Percentiles rank a stretch among this genome's conserved stretches.
These are phyloP conservation scores for Diorhabda carinulata DNA, from an alignment of 1,140 invertebrate species.

Conservation along the genomic window DNA sequence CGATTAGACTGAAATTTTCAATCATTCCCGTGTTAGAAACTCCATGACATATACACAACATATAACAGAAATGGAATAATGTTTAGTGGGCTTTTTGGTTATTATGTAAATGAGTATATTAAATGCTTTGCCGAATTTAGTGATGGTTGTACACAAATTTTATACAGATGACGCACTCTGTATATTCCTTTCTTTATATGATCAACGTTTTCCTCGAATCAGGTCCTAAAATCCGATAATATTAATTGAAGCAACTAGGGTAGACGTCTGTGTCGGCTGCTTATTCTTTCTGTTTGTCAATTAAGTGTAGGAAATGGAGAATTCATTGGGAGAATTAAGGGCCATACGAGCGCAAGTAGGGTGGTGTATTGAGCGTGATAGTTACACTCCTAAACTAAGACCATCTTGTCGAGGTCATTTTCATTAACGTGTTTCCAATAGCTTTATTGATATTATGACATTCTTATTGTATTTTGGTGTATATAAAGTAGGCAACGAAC, in stretches of 20 bases:
- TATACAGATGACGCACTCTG: background rate
- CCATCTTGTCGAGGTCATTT: slow-evolving; percentile 25
- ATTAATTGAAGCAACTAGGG: background rate
- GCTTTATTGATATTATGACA: background rate
- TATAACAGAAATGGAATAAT: too few species aligned
- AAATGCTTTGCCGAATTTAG: too few species aligned
- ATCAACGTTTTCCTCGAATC: background rate
- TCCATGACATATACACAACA: too few species aligned
- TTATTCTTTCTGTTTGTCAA: slow-evolving; percentile 15
- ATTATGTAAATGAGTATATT: too few species aligned
- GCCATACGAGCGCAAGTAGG: slow-evolving; percentile 9
- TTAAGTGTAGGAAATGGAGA: slow-evolving; percentile 19
- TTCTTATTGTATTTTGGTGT: background rate
- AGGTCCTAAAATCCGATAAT: background rate
- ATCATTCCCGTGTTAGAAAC: too few species aligned
- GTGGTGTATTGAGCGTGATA: slow-evolving; percentile 13
- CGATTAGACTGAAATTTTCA: too few species aligned
- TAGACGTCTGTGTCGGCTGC: background rate
- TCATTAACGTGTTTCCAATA: slow-evolving; percentile 11
- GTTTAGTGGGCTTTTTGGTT: too few species aligned
- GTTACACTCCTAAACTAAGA: slow-evolving; percentile 11
- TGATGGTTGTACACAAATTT: too few species aligned
- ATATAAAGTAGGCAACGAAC: too few species aligned
- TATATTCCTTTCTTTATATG: background rate
- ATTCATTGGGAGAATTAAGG: slow-evolving; percentile 19